phyloP scores from a whole-genome alignment of 2,888 invertebrate genomes.

The Halictus quadricinctus region DNA sequence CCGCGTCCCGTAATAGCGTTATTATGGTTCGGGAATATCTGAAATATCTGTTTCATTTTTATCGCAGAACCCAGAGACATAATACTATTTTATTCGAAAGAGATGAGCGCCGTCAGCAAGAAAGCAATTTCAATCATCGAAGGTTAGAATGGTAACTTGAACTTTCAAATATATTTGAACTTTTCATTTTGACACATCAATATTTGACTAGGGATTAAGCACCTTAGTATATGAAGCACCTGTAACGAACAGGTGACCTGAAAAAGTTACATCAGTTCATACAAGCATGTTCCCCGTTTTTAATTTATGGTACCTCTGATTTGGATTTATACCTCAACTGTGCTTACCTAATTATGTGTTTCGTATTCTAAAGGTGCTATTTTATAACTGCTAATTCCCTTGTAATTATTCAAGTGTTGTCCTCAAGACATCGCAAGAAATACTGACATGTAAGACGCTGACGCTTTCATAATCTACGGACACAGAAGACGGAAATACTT shows the following conservation, averaged over 20 bases:
- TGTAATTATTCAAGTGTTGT: neutral
- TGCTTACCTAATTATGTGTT: constrained; percentile 7
- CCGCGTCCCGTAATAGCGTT: neutral
- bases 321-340: neutral
- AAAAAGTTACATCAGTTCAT: too few species aligned
- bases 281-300: too few species aligned
- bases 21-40: neutral
- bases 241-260: too few species aligned
- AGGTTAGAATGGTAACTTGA: neutral
- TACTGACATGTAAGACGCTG: constrained; percentile 57
- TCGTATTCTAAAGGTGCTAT: neutral
- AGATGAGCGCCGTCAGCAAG: neutral
- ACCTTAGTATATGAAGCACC: too few species aligned
- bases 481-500: constrained; percentile 2
- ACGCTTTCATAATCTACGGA: constrained; percentile 54
- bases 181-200: neutral
- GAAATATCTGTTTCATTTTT: neutral
- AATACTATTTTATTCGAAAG: neutral
- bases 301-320: too few species aligned
- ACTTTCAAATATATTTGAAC: neutral
- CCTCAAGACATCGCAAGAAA: constrained; percentile 51
- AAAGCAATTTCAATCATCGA: neutral
- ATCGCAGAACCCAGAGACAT: neutral
- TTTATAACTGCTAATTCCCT: neutral
- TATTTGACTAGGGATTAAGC: neutral